phyloP scores from a whole-genome alignment of 2,113 vertebrate species.

The Erinaceus europaeus region DNA sequence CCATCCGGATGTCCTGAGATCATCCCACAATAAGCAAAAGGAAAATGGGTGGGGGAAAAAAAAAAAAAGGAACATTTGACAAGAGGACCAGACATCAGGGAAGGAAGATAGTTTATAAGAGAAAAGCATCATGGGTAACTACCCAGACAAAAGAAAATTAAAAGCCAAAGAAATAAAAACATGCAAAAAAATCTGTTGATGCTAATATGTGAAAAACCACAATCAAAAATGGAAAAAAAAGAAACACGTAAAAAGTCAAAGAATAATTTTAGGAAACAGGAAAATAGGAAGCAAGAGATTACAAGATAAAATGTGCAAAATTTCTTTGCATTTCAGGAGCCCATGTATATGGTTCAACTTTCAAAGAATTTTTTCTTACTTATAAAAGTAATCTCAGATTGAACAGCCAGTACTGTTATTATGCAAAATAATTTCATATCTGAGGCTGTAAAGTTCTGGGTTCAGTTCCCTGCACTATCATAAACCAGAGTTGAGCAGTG shows the following conservation, averaged over 20 bases:
- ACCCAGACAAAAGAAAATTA: background rate
- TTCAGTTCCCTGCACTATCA: too few species aligned
- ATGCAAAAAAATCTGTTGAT: too few species aligned
- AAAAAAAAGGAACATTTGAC: background rate
- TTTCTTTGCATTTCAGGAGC: background rate
- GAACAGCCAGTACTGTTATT: too few species aligned
- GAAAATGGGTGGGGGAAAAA: background rate
- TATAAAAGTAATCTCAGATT: too few species aligned
- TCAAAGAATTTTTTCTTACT: background rate
- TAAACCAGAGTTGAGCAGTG: too few species aligned
- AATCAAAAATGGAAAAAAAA: background rate
- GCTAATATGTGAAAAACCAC: too few species aligned
- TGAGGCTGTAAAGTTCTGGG: too few species aligned
- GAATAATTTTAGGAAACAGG: background rate
- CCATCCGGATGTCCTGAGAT: slow-evolving; percentile 9
- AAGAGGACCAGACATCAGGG: background rate
- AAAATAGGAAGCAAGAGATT: background rate
- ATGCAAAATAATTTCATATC: too few species aligned
- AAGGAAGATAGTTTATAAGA: background rate
- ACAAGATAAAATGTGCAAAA: background rate
- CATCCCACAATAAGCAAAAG: background rate
- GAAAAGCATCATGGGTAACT: background rate
- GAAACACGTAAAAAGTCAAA: background rate
- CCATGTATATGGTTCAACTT: background rate
- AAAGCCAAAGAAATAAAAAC: background rate